These are phyloP conservation scores for Paramormyrops kingsleyae DNA, from an alignment of 2,113 vertebrate species.

Conservation along the genomic window DNA sequence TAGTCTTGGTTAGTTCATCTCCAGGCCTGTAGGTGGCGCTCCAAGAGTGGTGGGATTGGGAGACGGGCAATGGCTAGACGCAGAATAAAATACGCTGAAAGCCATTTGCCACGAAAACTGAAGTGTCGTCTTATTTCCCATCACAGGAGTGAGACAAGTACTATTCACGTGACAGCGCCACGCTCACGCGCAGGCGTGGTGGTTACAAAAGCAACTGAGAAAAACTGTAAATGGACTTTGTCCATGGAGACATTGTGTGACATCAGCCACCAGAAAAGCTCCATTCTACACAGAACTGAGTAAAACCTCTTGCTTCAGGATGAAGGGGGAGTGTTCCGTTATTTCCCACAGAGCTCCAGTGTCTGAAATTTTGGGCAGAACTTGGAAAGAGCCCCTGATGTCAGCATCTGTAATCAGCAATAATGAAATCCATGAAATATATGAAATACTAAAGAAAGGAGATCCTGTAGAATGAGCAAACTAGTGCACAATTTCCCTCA, in stretches of 20 bases:
- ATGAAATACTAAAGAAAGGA: not conserved
- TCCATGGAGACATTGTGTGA: not conserved
- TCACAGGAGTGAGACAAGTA: too few species aligned
- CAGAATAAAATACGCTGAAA: too few species aligned
- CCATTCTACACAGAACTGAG: not conserved
- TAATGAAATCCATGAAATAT: not conserved
- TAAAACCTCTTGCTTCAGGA: not conserved
- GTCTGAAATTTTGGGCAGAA: not conserved
- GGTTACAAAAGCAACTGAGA: too few species aligned
- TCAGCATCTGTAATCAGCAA: not conserved
- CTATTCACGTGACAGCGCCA: too few species aligned
- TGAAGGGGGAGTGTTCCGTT: not conserved
- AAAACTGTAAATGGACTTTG: not conserved
- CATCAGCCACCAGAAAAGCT: not conserved
- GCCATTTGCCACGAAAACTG: too few species aligned
- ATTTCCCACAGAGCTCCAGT: not conserved
- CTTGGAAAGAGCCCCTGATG: not conserved
- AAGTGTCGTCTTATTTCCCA: too few species aligned
- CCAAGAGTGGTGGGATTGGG: too few species aligned
- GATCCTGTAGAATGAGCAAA: not conserved
- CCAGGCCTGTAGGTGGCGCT: too few species aligned
- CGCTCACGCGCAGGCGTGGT: too few species aligned
- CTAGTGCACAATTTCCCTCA: not conserved
- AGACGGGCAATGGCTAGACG: too few species aligned
- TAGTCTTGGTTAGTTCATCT: too few species aligned